phyloP scores from a whole-genome alignment of 2,888 invertebrate species.

The Euspilapteryx auroguttella region DNA sequence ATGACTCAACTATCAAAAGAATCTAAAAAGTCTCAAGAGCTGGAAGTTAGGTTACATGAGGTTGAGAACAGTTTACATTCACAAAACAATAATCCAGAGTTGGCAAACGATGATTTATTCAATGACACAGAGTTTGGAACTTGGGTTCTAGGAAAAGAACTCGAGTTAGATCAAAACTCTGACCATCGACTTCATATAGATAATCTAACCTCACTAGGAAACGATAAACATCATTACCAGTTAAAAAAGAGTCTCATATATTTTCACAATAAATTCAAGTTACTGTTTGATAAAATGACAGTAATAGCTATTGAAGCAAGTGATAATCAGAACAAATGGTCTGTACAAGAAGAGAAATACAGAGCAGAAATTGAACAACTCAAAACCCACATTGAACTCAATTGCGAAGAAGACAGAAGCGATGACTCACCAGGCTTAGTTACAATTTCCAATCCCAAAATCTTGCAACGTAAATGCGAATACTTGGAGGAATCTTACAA shows the following conservation, averaged over 20 bases:
- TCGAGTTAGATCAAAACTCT: too few relatives aligned
- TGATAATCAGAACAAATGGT: constrained; percentile 41
- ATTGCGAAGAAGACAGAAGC: constrained; percentile 30
- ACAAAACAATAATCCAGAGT: too few relatives aligned
- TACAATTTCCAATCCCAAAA: constrained; percentile 13
- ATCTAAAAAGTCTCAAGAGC: constrained; percentile 26
- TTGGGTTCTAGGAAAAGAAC: not conserved
- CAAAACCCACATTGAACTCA: constrained; percentile 20
- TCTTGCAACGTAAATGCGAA: constrained; percentile 37
- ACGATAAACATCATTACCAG: too few relatives aligned
- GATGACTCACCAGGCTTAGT: constrained; percentile 37
- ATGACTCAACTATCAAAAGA: constrained; percentile 33
- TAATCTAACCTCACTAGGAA: too few relatives aligned
- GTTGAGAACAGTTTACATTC: constrained; percentile 19
- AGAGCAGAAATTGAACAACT: constrained; percentile 43
- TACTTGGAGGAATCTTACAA: constrained; percentile 44
- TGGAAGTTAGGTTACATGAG: constrained; percentile 29
- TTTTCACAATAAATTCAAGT: constrained; percentile 41
- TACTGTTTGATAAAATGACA: constrained; percentile 42
- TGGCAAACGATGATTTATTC: too few relatives aligned
- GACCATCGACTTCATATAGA: too few relatives aligned
- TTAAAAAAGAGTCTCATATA: constrained; percentile 32
- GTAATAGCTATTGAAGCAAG: constrained; percentile 35
- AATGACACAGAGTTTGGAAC: not conserved
- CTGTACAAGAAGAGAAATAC: constrained; percentile 41